These are phyloP conservation scores for Acronicta aceris DNA, from an alignment of 2,888 invertebrate genomes.

Conservation along the genomic window DNA sequence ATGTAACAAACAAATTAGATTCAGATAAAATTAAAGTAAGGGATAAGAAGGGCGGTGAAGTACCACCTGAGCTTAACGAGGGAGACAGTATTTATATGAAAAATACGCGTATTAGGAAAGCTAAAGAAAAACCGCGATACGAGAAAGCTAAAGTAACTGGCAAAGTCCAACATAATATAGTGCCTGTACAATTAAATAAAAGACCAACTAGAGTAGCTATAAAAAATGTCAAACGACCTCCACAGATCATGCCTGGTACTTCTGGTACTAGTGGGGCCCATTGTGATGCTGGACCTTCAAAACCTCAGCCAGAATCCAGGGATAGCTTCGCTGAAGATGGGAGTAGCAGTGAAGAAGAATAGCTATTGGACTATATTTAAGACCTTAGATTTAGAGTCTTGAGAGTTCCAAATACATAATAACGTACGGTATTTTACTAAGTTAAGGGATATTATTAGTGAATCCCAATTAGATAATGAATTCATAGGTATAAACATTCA, in stretches of 20 bases:
- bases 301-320: constrained; percentile 19
- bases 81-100: constrained; percentile 43
- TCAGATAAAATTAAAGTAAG: too few species aligned
- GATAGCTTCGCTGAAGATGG: constrained; percentile 10
- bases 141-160: constrained; percentile 47
- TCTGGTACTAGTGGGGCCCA: constrained; percentile 1
- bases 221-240: constrained; percentile 1
- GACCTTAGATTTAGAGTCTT: constrained; percentile 7
- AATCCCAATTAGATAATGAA: neutral
- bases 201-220: constrained; percentile 3
- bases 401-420: constrained; percentile 5
- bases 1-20: too few species aligned
- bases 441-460: neutral
- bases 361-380: constrained; percentile 30
- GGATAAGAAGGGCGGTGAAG: too few species aligned
- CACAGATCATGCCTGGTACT: constrained; percentile 7
- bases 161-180: neutral
- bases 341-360: constrained; percentile 34
- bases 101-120: constrained; percentile 42
- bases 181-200: constrained; percentile 6
- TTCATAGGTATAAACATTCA: neutral
- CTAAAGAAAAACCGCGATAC: constrained; percentile 47
- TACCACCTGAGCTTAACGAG: too few species aligned
- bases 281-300: constrained; percentile 4
- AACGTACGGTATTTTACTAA: constrained; percentile 4